These are phyloP conservation scores for Drosophila rellima DNA, from an alignment of 2,888 invertebrate genomes.

Conservation along the genomic window DNA sequence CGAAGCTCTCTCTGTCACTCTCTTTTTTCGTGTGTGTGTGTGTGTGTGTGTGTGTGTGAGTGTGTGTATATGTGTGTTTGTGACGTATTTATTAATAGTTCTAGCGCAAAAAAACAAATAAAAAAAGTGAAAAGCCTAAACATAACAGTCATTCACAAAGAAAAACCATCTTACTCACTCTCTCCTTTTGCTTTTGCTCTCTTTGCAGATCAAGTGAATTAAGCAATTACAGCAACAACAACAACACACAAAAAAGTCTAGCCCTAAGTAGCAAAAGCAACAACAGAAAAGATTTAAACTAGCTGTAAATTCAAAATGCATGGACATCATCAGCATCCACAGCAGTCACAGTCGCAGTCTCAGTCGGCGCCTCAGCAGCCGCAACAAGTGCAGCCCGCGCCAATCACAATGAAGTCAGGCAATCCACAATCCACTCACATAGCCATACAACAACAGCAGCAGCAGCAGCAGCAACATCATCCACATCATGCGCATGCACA, in stretches of 20 bases:
- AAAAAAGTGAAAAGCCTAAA: slow-evolving; percentile 30
- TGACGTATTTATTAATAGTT: slow-evolving; percentile 62
- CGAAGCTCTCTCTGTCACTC: slow-evolving; percentile 35
- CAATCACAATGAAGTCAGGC: slow-evolving; percentile 51
- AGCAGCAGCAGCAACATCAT: slow-evolving; percentile 35
- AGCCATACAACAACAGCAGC: slow-evolving; percentile 34
- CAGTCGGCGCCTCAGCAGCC: slow-evolving; percentile 38
- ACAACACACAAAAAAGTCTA: slow-evolving; percentile 35
- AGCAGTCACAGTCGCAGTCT: slow-evolving; percentile 36
- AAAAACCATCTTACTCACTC: slow-evolving; percentile 26
- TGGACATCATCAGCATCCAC: slow-evolving; percentile 68
- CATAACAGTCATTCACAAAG: slow-evolving; percentile 18
- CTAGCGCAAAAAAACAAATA: slow-evolving; percentile 27
- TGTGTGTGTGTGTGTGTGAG: slow-evolving; percentile 34
- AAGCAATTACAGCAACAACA: slow-evolving; percentile 34
- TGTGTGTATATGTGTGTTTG: slow-evolving; percentile 26
- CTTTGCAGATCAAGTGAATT: slow-evolving; percentile 74
- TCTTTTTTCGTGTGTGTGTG: slow-evolving; percentile 6
- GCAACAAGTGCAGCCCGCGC: slow-evolving; percentile 31
- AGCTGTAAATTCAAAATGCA: slow-evolving; percentile 64
- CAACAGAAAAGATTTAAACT: slow-evolving; percentile 28
- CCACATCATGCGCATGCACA: slow-evolving; percentile 17
- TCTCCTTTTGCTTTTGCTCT: slow-evolving; percentile 1
- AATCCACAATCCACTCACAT: slow-evolving; percentile 33
- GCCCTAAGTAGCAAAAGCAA: slow-evolving; percentile 13